These are phyloP conservation scores for Rhinolophus sinicus DNA, from an alignment of 2,113 vertebrate species.

Conservation along the genomic window DNA sequence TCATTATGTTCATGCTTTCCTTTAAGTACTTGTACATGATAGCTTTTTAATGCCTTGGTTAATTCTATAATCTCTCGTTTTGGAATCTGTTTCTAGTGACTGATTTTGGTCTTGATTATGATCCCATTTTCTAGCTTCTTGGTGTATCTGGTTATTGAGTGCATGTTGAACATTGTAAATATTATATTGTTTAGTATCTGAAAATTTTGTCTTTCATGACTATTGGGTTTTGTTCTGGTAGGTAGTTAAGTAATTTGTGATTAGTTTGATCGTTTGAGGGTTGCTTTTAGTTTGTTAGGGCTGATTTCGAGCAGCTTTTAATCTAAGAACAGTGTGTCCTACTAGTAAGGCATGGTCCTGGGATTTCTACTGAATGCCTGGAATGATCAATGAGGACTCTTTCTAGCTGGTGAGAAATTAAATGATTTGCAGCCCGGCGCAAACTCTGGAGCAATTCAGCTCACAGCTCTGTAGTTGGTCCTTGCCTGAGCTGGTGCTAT, in stretches of 20 bases:
- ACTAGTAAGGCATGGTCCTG: background rate
- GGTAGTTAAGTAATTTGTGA: background rate
- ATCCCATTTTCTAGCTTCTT: background rate
- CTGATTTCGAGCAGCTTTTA: background rate
- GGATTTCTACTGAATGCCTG: background rate
- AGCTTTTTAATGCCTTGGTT: slow-evolving; percentile 2
- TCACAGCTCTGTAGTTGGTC: background rate
- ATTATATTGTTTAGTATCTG: background rate
- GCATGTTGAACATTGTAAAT: background rate
- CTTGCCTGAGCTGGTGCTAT: background rate
- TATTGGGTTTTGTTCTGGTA: background rate
- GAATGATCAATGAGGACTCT: background rate
- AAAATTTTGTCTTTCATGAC: background rate
- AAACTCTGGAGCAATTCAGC: background rate
- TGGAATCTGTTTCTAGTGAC: background rate
- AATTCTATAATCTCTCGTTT: background rate
- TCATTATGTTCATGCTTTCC: background rate
- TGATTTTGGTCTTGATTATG: background rate
- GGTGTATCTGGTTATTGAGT: background rate
- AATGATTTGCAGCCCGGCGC: background rate
- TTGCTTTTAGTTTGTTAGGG: background rate
- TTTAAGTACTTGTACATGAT: background rate
- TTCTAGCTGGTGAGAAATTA: background rate
- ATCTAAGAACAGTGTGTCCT: background rate
- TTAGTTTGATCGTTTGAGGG: background rate